Conservation (phyloP, 64 coral and sea anemone species). For the Pachyseris speciosa region DNA sequence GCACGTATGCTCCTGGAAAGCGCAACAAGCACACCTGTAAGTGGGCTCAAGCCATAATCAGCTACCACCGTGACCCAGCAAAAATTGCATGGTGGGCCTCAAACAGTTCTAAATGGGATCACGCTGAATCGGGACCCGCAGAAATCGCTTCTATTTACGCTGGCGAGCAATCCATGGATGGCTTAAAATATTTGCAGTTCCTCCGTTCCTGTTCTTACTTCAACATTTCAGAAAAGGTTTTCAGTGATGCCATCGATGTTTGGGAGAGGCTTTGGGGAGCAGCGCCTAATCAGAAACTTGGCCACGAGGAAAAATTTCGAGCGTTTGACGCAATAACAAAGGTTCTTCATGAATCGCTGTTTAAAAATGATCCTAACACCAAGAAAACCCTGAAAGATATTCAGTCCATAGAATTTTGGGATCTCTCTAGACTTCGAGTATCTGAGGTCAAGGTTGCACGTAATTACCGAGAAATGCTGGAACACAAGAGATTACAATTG, state of each 20-base stretch:
- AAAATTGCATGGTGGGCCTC: background rate
- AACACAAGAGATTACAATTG: background rate
- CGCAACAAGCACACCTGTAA: background rate
- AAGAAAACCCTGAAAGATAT: background rate
- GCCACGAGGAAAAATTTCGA: background rate
- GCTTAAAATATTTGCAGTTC: background rate
- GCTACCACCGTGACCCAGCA: background rate
- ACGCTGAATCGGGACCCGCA: background rate
- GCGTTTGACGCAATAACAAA: slow-evolving; percentile 5
- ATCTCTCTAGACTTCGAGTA: background rate
- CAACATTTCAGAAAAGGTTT: background rate
- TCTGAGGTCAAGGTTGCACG: background rate
- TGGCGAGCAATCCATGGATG: background rate
- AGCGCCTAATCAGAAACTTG: background rate
- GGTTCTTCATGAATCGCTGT: background rate
- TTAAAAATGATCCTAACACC: background rate
- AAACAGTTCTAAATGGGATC: slow-evolving; percentile 8
- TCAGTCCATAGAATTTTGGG: slow-evolving; percentile 8
- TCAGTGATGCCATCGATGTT: background rate
- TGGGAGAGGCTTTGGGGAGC: slow-evolving; percentile 8
- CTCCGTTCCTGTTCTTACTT: background rate
- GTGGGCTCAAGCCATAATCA: slow-evolving; percentile 26
- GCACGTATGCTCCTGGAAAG: background rate
- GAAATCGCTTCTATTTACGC: background rate
- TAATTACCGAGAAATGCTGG: background rate